Evolutionary conservation across 2,113 vertebrate species (phyloP).

Genomic region (Eolophus roseicapilla): DNA sequence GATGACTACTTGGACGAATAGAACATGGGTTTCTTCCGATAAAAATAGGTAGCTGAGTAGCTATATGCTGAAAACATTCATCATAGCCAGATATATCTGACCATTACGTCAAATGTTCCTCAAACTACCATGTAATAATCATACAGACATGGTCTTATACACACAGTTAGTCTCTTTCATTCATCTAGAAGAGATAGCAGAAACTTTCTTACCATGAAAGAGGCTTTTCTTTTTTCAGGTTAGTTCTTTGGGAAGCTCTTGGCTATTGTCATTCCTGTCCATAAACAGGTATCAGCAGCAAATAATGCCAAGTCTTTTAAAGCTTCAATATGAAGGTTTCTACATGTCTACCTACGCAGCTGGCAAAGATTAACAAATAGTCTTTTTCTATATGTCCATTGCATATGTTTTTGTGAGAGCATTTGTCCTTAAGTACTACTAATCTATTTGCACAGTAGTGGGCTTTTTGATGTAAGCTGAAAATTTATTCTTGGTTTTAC

Average conservation of each 20-base stretch:
- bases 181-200: neutral
- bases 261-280: neutral
- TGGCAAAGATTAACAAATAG: neutral
- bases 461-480: neutral
- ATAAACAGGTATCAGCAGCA: neutral
- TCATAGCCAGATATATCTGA: neutral
- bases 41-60: neutral
- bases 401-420: neutral
- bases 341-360: neutral
- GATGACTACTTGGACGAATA: neutral
- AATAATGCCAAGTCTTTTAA: neutral
- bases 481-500: conserved; percentile 1
- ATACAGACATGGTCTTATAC: neutral
- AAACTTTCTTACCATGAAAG: neutral
- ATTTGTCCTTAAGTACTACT: neutral
- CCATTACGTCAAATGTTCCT: neutral
- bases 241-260: neutral
- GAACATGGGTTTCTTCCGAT: neutral
- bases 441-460: neutral
- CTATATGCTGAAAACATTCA: neutral
- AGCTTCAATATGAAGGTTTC: neutral
- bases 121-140: neutral
- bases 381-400: neutral
- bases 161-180: neutral
- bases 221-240: neutral